Base-by-base conservation (phyloP, 2,888 invertebrate species). In the Drosophila lutescens region DNA sequence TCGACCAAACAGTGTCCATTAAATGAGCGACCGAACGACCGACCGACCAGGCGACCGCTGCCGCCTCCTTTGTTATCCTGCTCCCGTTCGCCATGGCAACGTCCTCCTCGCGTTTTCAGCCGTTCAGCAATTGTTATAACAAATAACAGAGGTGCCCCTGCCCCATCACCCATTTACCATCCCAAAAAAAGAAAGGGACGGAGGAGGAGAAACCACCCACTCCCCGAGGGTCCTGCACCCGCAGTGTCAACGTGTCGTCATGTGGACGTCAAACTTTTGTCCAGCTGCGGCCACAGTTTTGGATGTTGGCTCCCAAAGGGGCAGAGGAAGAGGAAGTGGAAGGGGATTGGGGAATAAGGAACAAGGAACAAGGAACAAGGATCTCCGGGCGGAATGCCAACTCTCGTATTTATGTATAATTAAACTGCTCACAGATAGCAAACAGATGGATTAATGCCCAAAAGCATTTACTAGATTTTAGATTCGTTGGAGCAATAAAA, bases 1-100 rank as follows among this genome's bases (percentile, higher is more conserved):
- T 90, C 90, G 90, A 90, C 90, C 90, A 90, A 90, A 90, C 90
- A 88, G 75, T 90, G 89, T 78, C 90, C 90, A 89, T 87, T 86
- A 89, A 84, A 82, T 82, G 83, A 82, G 86, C 82, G 79, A 79
- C 75, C 78, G 80, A 44, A 41, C 75, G 78, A 57, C 60, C 84
- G 68, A 44, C 63, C 74, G 78, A 59, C 79, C 61, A 57, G 26
- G 56, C 74, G 67, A 57, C 67, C 84, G 68, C 66, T 74, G 76
- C 41, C 62, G 53, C 49, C 54, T 46, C 53, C 36, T 60, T 50
- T 50, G 41, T 55, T 55, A 50, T 46, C 73, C 72, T 53, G 40
- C 55, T 63, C 41, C 56, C 47, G 23, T 17, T 56, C 46, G 56
- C 56, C 56, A 71, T 74, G 56, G 56, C 49, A 54, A 51, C 55